Evolutionary conservation across 2,113 vertebrate genomes (phyloP), one percentile per base, ranked within the genome.

Genomic region (Sebastes fasciatus): DNA sequence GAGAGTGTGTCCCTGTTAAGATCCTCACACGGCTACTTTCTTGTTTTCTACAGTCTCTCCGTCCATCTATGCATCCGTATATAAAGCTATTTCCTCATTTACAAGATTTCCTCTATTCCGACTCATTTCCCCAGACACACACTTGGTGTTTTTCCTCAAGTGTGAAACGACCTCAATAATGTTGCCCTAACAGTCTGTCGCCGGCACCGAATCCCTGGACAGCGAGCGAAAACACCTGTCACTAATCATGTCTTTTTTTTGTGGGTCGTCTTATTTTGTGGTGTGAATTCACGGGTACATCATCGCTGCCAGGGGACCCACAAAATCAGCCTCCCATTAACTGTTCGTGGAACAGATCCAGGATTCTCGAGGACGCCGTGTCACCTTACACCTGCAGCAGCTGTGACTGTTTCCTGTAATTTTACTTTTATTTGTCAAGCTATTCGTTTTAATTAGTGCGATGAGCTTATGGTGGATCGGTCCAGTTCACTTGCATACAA

Each of bases 171-270:
- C 83, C 76, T 84, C 67, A 77, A n/a, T 81, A 61, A 86, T 82
- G 66, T 76, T 89, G 48, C 77, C 52, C 77, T 85, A 87, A 88
- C 83, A 85, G 76, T 79, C 68, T 88, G 72, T 66, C 46, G 40
- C 61, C 79, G 13, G 55, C 65, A 74, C 17, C 1, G 10, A 75
- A 62, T 85, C 86, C 83, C 88, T 26, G 43, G 71, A 76, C 77
- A 69, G 73, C 19, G 8, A 51, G 64, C 1, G 6, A 55, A 84
- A 86, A 82, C 82, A 82, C 80, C 79, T 87, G 82, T 88, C 79
- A 84, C 80, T 75, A 80, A 90, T 90, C 77, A 83, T 68, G 51
- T 85, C 73, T 79, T 57, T 79, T 68, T 77, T 85, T 78, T 84
- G 80, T 68, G 49, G 63, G 26, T 74, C 26, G 48, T 83, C 68